Evolutionary conservation across 2,113 vertebrate genomes (phyloP).

Genomic region (Pseudopodoces humilis): DNA sequence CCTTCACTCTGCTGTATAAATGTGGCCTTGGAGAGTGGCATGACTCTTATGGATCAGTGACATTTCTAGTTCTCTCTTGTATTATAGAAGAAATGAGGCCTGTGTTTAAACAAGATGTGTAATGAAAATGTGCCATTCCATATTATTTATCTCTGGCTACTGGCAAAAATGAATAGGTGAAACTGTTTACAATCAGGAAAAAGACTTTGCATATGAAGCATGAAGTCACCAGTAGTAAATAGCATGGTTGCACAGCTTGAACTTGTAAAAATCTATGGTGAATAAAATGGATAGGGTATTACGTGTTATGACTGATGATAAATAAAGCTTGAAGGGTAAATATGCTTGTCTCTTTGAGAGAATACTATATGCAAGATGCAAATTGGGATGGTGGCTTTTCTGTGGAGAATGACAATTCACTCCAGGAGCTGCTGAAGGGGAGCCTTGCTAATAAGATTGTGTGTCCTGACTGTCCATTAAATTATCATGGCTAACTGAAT

Average conservation of each 20-base stretch:
- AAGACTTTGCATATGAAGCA: background rate
- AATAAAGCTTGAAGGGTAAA: constrained; percentile 27
- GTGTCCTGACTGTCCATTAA: background rate
- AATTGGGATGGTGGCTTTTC: background rate
- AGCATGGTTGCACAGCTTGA: background rate
- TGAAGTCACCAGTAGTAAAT: constrained; percentile 2
- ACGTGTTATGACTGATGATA: constrained; percentile 1
- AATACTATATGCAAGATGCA: background rate
- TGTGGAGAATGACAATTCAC: background rate
- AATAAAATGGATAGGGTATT: background rate
- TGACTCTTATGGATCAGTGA: background rate
- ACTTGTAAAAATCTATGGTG: constrained; percentile 16
- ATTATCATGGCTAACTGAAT: constrained; percentile 25
- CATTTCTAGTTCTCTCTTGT: background rate
- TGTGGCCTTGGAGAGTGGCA: background rate
- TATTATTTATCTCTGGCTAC: background rate
- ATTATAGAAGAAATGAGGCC: background rate
- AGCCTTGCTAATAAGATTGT: background rate
- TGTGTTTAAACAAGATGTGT: background rate
- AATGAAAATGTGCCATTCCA: background rate
- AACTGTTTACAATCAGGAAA: background rate
- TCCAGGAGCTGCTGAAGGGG: background rate
- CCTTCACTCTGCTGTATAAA: background rate
- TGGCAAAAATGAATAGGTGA: background rate
- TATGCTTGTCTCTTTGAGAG: background rate